These are phyloP conservation scores for Calephelis nemesis DNA, from an alignment of 1,140 invertebrate genomes.

Conservation along the genomic window DNA sequence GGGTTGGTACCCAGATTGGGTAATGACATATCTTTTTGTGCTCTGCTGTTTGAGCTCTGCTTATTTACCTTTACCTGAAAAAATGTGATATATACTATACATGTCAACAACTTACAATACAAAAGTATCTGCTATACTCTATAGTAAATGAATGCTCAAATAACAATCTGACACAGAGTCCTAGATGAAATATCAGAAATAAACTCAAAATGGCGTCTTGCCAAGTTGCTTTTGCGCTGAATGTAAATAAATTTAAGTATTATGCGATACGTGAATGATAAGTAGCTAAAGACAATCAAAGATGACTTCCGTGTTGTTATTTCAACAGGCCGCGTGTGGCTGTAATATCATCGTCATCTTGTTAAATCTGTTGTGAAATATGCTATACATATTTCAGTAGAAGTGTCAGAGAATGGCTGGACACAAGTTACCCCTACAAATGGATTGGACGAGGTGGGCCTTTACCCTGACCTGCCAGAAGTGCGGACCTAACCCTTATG, in stretches of 20 bases:
- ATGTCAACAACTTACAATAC: background rate
- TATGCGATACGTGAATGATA: constrained; percentile 41
- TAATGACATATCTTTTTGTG: too few species aligned
- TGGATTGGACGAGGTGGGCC: too few species aligned
- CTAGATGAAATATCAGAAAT: constrained; percentile 39
- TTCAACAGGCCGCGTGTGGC: background rate
- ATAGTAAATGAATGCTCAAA: constrained; percentile 4
- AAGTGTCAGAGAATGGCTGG: too few species aligned
- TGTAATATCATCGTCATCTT: constrained; percentile 2
- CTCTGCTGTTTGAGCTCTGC: too few species aligned
- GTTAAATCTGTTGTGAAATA: background rate
- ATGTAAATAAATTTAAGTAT: constrained; percentile 44
- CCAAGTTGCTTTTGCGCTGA: constrained; percentile 42
- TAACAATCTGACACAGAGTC: constrained; percentile 37
- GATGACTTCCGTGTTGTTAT: constrained; percentile 36
- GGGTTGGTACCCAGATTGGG: too few species aligned
- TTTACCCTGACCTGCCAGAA: too few species aligned
- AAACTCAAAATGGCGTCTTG: constrained; percentile 40
- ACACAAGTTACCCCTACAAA: too few species aligned
- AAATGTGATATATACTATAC: too few species aligned
- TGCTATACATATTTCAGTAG: background rate
- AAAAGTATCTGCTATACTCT: background rate
- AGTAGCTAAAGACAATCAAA: constrained; percentile 40
- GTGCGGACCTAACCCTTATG: too few species aligned
- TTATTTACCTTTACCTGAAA: too few species aligned